These are phyloP conservation scores for Ips typographus DNA, from an alignment of 1,140 invertebrate species.

Conservation along the genomic window DNA sequence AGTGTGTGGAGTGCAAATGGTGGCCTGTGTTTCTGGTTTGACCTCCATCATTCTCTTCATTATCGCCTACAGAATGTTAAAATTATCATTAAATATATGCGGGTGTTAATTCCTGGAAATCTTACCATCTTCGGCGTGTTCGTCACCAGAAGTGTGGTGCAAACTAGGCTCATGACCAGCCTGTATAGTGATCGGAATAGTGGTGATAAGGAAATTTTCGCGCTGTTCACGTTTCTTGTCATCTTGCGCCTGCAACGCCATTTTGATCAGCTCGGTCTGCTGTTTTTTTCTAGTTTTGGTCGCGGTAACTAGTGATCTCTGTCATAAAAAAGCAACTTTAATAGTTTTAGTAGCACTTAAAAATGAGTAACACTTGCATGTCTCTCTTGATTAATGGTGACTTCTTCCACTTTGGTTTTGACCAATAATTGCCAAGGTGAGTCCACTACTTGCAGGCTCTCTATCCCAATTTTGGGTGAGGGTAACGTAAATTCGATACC, in stretches of 20 bases:
- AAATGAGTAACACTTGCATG: constrained; percentile 68
- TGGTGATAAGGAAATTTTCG: constrained; percentile 94
- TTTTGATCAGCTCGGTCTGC: constrained; percentile 95
- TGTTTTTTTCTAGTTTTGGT: constrained; percentile 98
- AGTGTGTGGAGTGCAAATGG: constrained; percentile 86
- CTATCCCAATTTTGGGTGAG: constrained; percentile 96
- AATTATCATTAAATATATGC: not conserved
- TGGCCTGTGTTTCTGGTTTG: constrained; percentile 68
- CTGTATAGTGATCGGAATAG: constrained; percentile 93
- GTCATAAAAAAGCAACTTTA: constrained; percentile 43
- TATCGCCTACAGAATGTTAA: constrained; percentile 55
- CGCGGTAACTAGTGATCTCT: constrained; percentile 96
- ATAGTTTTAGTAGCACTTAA: constrained; percentile 7
- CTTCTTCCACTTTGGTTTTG: constrained; percentile 98
- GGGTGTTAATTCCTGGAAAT: not conserved
- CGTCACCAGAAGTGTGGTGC: constrained; percentile 83
- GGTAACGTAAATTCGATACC: constrained; percentile 98
- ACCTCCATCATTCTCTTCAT: constrained; percentile 65
- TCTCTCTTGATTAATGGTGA: constrained; percentile 97
- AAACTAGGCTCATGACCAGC: constrained; percentile 95
- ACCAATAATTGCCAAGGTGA: constrained; percentile 98
- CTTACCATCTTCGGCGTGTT: constrained; percentile 70
- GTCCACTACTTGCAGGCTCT: constrained; percentile 92
- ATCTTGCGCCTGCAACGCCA: constrained; percentile 91
- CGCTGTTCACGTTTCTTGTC: constrained; percentile 92